Evolutionary conservation across 2,797 vertebrate species (phyloP).

Genomic region (Danio aesculapii): DNA sequence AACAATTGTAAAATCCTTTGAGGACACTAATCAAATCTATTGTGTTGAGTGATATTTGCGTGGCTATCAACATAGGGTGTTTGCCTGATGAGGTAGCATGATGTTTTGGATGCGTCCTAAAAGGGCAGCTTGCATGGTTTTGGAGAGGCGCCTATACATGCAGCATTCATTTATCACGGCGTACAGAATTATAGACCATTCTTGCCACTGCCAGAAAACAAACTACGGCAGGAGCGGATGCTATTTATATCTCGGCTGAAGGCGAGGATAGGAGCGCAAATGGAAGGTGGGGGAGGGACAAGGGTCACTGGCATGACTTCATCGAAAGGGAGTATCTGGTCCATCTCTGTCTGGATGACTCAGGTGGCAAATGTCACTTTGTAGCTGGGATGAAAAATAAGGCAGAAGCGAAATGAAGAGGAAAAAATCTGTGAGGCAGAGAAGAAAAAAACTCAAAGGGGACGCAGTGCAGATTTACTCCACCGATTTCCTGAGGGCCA

Average conservation of each 20-base stretch:
- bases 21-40: not conserved
- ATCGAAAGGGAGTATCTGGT: constrained; percentile 54
- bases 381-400: constrained; percentile 45
- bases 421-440: not conserved
- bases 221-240: constrained; percentile 27
- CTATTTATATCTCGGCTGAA: constrained; percentile 37
- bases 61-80: not conserved
- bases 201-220: constrained; percentile 35
- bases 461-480: constrained; percentile 20
- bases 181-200: constrained; percentile 20
- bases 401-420: constrained; percentile 42
- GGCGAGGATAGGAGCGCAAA: constrained; percentile 35
- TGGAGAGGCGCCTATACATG: constrained; percentile 2
- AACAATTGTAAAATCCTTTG: not conserved
- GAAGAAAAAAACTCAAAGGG: not conserved
- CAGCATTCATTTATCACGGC: constrained; percentile 9
- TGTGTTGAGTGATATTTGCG: not conserved
- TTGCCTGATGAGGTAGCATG: not conserved
- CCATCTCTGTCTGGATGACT: constrained; percentile 55
- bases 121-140: not conserved
- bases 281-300: constrained; percentile 28
- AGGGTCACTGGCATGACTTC: constrained; percentile 59
- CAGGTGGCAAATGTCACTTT: constrained; percentile 72
- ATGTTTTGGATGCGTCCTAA: not conserved
- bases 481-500: constrained; percentile 49